These are phyloP conservation scores for Melikaiella ostensackeni DNA, from an alignment of 2,888 invertebrate genomes.

Conservation along the genomic window DNA sequence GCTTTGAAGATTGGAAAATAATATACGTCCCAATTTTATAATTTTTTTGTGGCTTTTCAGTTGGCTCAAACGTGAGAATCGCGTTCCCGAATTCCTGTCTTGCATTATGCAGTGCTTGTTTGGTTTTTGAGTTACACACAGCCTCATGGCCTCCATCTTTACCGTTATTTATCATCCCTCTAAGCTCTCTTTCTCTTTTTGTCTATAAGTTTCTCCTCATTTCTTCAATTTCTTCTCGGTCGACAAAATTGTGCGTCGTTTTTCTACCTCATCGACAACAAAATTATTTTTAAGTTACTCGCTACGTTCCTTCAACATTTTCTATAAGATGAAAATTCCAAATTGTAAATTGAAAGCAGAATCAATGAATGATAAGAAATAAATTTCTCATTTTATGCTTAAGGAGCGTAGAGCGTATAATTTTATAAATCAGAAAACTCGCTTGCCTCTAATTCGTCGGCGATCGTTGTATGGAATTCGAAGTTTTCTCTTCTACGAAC, in stretches of 20 bases:
- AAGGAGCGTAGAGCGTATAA: constrained; percentile 57
- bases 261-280: constrained; percentile 42
- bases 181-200: constrained; percentile 46
- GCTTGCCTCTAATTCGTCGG: constrained; percentile 69
- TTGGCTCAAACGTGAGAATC: constrained; percentile 37
- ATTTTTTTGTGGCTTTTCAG: constrained; percentile 35
- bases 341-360: constrained; percentile 39
- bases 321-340: constrained; percentile 42
- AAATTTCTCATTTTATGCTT: constrained; percentile 50
- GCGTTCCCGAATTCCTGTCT: constrained; percentile 24
- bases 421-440: constrained; percentile 60
- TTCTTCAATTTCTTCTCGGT: constrained; percentile 45
- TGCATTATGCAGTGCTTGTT: constrained; percentile 42
- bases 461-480: background rate
- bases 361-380: constrained; percentile 42
- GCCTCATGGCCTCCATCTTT: constrained; percentile 70
- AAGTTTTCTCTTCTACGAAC: background rate
- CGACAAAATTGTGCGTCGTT: constrained; percentile 41
- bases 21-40: background rate
- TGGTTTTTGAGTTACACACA: constrained; percentile 58
- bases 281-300: constrained; percentile 56
- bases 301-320: constrained; percentile 45
- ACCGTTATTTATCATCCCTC: constrained; percentile 50
- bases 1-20: background rate
- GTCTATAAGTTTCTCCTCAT: constrained; percentile 44